These are phyloP conservation scores for Malurus leucopterus DNA, from an alignment of 2,797 vertebrate species.

Conservation along the genomic window DNA sequence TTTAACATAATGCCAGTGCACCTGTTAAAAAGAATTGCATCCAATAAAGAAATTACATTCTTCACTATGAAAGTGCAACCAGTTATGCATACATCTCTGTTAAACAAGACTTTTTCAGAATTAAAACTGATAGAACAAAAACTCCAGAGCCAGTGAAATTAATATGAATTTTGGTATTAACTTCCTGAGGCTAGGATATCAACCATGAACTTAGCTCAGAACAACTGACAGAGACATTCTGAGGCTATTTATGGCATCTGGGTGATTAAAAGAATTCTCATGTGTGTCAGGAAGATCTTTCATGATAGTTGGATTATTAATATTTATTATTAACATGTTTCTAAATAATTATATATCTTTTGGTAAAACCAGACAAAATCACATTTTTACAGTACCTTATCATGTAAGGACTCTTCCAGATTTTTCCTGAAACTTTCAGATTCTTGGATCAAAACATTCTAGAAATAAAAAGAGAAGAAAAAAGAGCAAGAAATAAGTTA, in stretches of 20 bases:
- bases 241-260: background rate
- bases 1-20: background rate
- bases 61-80: background rate
- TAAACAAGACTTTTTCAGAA: background rate
- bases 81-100: background rate
- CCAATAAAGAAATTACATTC: background rate
- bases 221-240: background rate
- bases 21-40: background rate
- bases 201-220: background rate
- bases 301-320: background rate
- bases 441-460: constrained; percentile 97
- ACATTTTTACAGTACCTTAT: constrained; percentile 82
- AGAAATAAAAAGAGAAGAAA: constrained; percentile 3
- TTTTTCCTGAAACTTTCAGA: constrained; percentile 95
- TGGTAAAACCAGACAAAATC: background rate
- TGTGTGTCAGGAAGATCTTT: background rate
- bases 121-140: background rate
- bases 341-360: background rate
- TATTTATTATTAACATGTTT: background rate
- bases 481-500: background rate
- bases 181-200: background rate
- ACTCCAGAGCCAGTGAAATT: background rate
- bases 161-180: background rate
- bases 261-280: background rate
- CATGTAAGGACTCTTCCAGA: constrained; percentile 93